phyloP scores from a whole-genome alignment of 1,140 invertebrate genomes.

The Popillia japonica region DNA sequence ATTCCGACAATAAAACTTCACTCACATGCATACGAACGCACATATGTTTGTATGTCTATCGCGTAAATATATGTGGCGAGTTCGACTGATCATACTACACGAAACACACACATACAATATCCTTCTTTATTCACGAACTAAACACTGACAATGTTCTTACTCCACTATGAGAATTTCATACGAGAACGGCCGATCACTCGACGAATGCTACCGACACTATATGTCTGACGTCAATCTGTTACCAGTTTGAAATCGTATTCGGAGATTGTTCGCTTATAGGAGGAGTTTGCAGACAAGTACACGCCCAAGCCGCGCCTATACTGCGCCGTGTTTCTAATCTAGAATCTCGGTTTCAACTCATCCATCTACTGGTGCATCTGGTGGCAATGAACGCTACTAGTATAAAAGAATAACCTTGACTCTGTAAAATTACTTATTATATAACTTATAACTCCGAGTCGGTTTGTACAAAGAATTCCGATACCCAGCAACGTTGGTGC shows the following conservation, averaged over 20 bases:
- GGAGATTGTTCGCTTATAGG: conserved; percentile 53
- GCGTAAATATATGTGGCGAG: conserved; percentile 9
- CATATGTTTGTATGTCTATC: not conserved
- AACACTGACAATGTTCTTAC: conserved; percentile 48
- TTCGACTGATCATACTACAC: conserved; percentile 15
- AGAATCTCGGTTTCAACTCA: conserved; percentile 36
- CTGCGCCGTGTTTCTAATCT: conserved; percentile 13
- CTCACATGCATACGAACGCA: conserved; percentile 30
- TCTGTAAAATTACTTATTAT: conserved; percentile 42
- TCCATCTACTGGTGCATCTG: conserved; percentile 51
- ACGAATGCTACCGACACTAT: conserved; percentile 43
- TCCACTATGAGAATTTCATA: conserved; percentile 53
- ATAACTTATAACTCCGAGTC: conserved; percentile 26
- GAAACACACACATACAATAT: conserved; percentile 41
- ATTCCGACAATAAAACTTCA: conserved; percentile 16
- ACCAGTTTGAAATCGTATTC: conserved; percentile 49
- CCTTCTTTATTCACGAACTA: conserved; percentile 45
- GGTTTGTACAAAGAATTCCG: conserved; percentile 23
- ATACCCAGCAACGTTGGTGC: not conserved
- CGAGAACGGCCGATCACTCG: conserved; percentile 45
- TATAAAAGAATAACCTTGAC: conserved; percentile 55
- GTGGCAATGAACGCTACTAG: conserved; percentile 55
- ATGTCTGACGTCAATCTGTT: conserved; percentile 46
- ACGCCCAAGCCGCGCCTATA: conserved; percentile 47
- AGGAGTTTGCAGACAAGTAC: conserved; percentile 22